Evolutionary conservation across 2,888 invertebrate genomes (phyloP).

Genomic region (Augochlorella aurata): DNA sequence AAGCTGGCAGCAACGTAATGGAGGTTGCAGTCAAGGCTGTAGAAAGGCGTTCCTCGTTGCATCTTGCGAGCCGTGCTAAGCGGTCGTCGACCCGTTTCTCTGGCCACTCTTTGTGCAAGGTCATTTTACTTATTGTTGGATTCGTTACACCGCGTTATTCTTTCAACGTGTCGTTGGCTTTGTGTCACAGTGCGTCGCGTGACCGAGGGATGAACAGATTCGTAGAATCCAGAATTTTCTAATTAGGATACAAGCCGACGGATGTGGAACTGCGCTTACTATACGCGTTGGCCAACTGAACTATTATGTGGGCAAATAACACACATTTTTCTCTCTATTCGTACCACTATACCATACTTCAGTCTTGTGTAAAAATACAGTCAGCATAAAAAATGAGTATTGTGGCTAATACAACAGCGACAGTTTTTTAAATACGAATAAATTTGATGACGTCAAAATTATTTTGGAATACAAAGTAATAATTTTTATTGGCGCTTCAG

Average conservation of each 20-base stretch:
- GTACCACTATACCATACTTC: background rate
- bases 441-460: too few species aligned
- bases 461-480: too few species aligned
- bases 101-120: constrained; percentile 58
- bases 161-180: constrained; percentile 1
- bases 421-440: too few species aligned
- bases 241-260: background rate
- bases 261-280: background rate
- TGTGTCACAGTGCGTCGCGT: background rate
- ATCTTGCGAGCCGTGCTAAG: constrained; percentile 48
- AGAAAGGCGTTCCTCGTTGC: constrained; percentile 68
- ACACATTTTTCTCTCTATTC: background rate
- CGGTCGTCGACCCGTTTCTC: constrained; percentile 56
- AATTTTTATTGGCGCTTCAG: too few species aligned
- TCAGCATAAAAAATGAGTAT: too few species aligned
- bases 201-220: background rate
- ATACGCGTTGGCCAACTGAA: background rate
- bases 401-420: too few species aligned
- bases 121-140: constrained; percentile 59
- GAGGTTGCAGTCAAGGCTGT: constrained; percentile 77
- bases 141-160: constrained; percentile 11
- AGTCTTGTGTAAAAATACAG: too few species aligned
- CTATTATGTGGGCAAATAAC: background rate
- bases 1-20: constrained; percentile 44
- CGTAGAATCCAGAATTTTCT: background rate